Base-by-base conservation (phyloP, 2,888 invertebrate genomes). In the Horisme vitalbata region DNA sequence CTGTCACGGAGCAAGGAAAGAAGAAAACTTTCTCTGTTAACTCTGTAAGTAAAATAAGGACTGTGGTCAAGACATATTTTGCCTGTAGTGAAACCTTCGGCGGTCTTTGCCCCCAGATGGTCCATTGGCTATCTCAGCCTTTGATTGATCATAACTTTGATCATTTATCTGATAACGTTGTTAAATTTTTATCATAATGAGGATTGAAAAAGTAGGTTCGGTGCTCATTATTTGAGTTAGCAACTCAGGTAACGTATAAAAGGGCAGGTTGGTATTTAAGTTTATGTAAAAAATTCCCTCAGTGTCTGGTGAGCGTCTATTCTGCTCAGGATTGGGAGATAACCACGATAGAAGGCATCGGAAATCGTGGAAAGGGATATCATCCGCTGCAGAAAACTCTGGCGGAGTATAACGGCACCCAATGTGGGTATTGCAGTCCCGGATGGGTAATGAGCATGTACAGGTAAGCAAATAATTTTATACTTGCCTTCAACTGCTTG, bases 381-480 rank as follows among this genome's bases (percentile, higher is more conserved):
- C 93, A 94, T 64, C 88, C 91, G 2, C 88, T 95, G 9, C 94
- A 94, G 68, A 83, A 79, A 36, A 83, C 91, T 2, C 73, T 94
- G 35, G 92, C 93, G 4, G 80, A 90, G 45, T 89, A 92, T 61
- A 92, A 93, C 67, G 94, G 94, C 1, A 92, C 93, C 1, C 94
- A 94, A 67, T 94, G 94, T 68, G 94, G 94, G 0, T 94, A 88
- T 68, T 95, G 95, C 65, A 92, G 93, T 27, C 93, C 95, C 1
- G 95, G 94, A 7, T 93, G 95, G 91, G 91, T 95, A 30, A 94
- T 94, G 93, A 92, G 91, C 64, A 94, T 94, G 94, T 91, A 92
- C 79, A 91, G 92, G 92, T 92, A 70, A 62, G 53, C 2, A 18
- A 12, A 28, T 20, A 8, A 36, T 20, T 6, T 6, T 18, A 18